phyloP scores from a whole-genome alignment of 64 coral and sea anemone species.

The Montipora capricornis region DNA sequence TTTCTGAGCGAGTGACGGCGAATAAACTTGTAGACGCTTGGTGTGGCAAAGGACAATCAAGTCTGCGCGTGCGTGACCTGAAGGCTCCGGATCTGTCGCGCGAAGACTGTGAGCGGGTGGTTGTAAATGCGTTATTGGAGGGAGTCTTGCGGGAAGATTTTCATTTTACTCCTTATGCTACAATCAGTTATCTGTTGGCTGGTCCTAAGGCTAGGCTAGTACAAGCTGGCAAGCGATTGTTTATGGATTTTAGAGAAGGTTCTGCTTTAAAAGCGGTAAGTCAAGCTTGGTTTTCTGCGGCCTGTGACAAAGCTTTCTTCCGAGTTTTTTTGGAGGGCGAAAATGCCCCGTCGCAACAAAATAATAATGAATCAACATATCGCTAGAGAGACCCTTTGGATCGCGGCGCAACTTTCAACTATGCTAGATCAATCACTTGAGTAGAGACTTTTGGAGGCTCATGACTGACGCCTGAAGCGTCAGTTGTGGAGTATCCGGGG shows the following conservation, averaged over 20 bases:
- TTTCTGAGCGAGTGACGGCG: conserved; percentile 85
- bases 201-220: conserved; percentile 68
- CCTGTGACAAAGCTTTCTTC: too few relatives aligned
- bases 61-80: conserved; percentile 50
- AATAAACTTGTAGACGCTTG: conserved; percentile 92
- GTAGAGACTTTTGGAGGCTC: too few relatives aligned
- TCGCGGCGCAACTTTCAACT: too few relatives aligned
- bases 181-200: conserved; percentile 88
- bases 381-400: too few relatives aligned
- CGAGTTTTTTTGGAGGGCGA: too few relatives aligned
- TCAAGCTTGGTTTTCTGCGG: neutral
- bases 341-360: too few relatives aligned
- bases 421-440: too few relatives aligned
- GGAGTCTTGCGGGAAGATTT: conserved; percentile 95
- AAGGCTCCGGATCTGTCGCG: conserved; percentile 65
- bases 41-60: conserved; percentile 78
- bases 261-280: conserved; percentile 33
- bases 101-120: conserved; percentile 83
- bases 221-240: conserved; percentile 34
- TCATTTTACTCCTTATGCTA: conserved; percentile 95
- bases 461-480: too few relatives aligned
- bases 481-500: too few relatives aligned
- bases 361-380: too few relatives aligned
- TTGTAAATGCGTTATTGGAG: conserved; percentile 83
- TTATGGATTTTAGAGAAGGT: conserved; percentile 1